Percentiles rank a stretch among this genome's conserved stretches.
Conservation (phyloP, 2,797 vertebrate species). For the Micrastur ruficollis region DNA sequence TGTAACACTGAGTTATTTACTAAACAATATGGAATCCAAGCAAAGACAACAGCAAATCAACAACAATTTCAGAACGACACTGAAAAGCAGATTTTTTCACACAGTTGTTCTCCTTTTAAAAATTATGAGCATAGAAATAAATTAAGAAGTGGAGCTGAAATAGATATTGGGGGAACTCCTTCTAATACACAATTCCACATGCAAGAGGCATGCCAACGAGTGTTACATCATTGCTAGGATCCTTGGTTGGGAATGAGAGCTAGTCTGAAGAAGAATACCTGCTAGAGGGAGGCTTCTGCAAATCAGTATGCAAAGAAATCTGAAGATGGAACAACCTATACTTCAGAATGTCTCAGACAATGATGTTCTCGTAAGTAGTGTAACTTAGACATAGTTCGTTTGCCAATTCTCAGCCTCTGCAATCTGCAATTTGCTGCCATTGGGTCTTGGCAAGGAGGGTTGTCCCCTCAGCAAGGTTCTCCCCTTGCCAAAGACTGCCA, state of each 20-base stretch:
- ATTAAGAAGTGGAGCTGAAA: not conserved
- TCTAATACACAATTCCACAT: not conserved
- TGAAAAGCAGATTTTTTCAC: not conserved
- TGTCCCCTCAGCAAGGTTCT: not conserved
- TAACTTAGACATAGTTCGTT: not conserved
- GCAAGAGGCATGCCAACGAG: not conserved
- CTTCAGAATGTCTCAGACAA: not conserved
- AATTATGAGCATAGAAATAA: not conserved
- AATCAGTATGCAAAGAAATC: not conserved
- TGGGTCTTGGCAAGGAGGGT: not conserved
- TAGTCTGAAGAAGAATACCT: not conserved
- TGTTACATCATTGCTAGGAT: not conserved
- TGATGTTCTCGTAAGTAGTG: not conserved
- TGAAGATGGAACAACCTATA: not conserved
- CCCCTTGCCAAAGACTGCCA: not conserved
- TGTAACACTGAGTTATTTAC: not conserved
- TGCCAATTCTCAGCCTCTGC: not conserved
- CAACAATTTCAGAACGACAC: not conserved
- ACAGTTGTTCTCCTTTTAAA: not conserved
- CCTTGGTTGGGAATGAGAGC: not conserved
- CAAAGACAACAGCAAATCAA: not conserved
- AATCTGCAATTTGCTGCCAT: not conserved
- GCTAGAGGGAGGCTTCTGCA: not conserved
- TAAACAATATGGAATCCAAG: not conserved
- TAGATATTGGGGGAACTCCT: not conserved